These are phyloP conservation scores for Poecilia latipinna DNA, from an alignment of 2,113 vertebrate genomes.

Conservation along the genomic window DNA sequence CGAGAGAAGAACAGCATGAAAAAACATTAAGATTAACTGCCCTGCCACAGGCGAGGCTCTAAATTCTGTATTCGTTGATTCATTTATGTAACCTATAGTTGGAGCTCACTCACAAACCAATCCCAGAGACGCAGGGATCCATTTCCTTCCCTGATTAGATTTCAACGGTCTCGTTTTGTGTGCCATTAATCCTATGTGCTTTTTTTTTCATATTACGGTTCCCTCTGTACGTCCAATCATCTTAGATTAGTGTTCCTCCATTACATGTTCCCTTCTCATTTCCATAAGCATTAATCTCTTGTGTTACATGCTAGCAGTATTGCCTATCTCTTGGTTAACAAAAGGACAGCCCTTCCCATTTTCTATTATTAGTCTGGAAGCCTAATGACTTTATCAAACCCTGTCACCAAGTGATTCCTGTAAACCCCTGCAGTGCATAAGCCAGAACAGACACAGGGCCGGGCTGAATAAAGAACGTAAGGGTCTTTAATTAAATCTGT, in stretches of 20 bases:
- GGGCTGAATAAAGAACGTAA: constrained; percentile 45
- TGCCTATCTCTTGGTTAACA: constrained; percentile 49
- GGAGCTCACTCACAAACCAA: constrained; percentile 24
- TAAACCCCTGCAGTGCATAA: constrained; percentile 49
- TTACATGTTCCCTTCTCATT: constrained; percentile 58
- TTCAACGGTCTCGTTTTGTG: constrained; percentile 41
- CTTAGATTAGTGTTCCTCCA: constrained; percentile 55
- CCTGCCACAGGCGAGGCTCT: neutral
- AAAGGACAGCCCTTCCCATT: constrained; percentile 52
- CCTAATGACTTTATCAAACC: constrained; percentile 72
- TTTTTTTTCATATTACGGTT: constrained; percentile 37
- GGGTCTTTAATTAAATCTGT: constrained; percentile 76
- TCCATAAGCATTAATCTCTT: constrained; percentile 55
- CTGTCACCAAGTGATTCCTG: constrained; percentile 43
- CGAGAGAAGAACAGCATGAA: neutral
- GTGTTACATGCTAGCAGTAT: constrained; percentile 35
- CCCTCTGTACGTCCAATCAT: constrained; percentile 52
- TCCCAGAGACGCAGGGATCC: constrained; percentile 32
- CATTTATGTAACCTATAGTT: constrained; percentile 34
- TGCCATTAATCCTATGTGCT: constrained; percentile 54
- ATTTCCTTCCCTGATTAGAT: constrained; percentile 58
- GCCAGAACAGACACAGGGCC: constrained; percentile 42
- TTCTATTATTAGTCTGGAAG: constrained; percentile 56
- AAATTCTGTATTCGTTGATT: constrained; percentile 14
- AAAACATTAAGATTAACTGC: constrained; percentile 10